These are phyloP conservation scores for Gymnocephalus cernua DNA, from an alignment of 2,113 vertebrate genomes.

Conservation along the genomic window DNA sequence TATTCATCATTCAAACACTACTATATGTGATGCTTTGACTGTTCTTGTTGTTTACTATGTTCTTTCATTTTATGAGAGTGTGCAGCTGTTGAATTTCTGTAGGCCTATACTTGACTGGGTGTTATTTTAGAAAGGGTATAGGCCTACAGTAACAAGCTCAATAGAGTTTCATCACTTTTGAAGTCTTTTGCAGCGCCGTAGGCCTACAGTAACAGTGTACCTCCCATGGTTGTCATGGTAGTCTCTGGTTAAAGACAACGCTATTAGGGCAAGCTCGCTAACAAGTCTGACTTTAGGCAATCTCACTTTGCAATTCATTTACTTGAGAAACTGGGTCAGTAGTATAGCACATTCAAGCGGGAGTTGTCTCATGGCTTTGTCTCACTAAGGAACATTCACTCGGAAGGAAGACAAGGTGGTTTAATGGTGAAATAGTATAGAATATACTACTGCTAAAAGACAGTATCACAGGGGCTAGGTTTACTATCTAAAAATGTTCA, in stretches of 20 bases:
- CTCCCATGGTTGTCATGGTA: conserved; percentile 55
- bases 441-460: neutral
- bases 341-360: conserved; percentile 58
- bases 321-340: conserved; percentile 79
- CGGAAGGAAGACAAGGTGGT: conserved; percentile 23
- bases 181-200: conserved; percentile 6
- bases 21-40: neutral
- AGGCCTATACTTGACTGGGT: neutral
- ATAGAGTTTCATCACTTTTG: conserved; percentile 67
- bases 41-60: conserved; percentile 1
- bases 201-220: conserved; percentile 18
- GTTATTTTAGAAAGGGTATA: conserved; percentile 14
- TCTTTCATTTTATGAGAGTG: neutral
- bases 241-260: conserved; percentile 58
- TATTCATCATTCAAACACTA: neutral
- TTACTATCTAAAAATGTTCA: neutral
- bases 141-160: conserved; percentile 56
- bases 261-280: conserved; percentile 45
- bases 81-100: conserved; percentile 5
- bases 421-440: conserved; percentile 21
- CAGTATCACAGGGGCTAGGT: neutral
- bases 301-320: conserved; percentile 70
- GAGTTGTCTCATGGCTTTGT: conserved; percentile 56
- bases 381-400: conserved; percentile 21
- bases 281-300: conserved; percentile 72